Percentiles rank a stretch among this genome's conserved stretches.
phyloP scores from a whole-genome alignment of 2,113 vertebrate species.

The Ptilonorhynchus violaceus region DNA sequence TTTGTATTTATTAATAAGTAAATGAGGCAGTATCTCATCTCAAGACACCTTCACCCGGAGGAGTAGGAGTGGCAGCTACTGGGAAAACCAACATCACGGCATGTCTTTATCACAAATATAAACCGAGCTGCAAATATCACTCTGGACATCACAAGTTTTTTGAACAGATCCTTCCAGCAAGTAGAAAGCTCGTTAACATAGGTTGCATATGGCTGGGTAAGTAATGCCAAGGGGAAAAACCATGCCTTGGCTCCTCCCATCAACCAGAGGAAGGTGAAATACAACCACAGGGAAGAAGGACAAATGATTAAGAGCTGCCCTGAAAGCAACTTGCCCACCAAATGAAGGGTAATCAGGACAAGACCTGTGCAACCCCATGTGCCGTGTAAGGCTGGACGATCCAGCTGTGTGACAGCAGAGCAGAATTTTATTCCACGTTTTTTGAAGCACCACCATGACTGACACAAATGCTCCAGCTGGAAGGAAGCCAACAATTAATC shows the following conservation, averaged over 20 bases:
- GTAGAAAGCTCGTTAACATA: background rate
- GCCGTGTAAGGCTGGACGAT: background rate
- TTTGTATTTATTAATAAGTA: background rate
- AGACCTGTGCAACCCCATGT: background rate
- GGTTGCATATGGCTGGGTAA: background rate
- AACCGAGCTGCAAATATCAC: background rate
- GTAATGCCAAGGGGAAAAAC: background rate
- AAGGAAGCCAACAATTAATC: slow-evolving; percentile 22
- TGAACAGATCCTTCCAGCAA: background rate
- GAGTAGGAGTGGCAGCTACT: background rate
- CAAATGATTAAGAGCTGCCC: background rate
- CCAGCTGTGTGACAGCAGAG: background rate
- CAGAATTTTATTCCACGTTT: background rate
- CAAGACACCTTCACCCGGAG: background rate
- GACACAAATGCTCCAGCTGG: slow-evolving; percentile 27
- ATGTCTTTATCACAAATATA: background rate
- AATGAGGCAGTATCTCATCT: background rate
- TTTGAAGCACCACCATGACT: background rate
- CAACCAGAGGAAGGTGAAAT: background rate
- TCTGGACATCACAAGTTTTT: background rate
- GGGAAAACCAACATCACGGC: background rate
- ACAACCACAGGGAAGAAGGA: background rate
- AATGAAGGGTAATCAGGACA: background rate
- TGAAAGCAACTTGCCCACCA: background rate
- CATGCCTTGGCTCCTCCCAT: background rate